Base-by-base conservation (phyloP, 1,140 invertebrate species). In the Mya arenaria region DNA sequence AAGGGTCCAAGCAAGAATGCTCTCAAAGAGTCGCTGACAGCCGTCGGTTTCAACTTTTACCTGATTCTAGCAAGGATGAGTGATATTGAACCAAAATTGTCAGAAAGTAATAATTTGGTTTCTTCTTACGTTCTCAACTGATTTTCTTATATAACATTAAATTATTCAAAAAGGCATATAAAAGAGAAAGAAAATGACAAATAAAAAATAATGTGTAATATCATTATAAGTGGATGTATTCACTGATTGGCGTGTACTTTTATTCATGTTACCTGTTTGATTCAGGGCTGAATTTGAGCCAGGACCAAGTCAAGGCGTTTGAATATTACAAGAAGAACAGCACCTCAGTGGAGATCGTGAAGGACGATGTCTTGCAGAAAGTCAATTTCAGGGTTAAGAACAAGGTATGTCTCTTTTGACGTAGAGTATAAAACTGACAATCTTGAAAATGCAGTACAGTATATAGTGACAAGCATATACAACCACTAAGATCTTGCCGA, bases 301-400 rank as follows among this genome's bases (percentile, higher is more conserved):
- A 87, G 25, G 90, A 91, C 28, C 90, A 91, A 44, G 60, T 81
- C 63, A 89, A 90, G 34, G 92, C 92, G 3, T 91, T 89, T 71
- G 91, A 92, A 8, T 92, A 91, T 85, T 93, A 91, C 86, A 91
- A 90, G 82, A 92, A 92, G 65, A 92, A 92, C 79, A 89, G 86
- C 8, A 85, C 89, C 56, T 93, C 92, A 25, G 91, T 93, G 65
- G 92, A 93, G 83, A 88, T 93, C 15, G 85, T 93, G 28, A 93
- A 93, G 81, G 92, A 92, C 62, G 91, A 91, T 37, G 82, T 91
- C 48, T 82, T 93, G 19, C 92, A 93, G 74, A 93, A 93, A 83
- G 88, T 92, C 30, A 90, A 93, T 82, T 93, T 93, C 84, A 73
- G 91, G 58, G 91, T 93, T 4, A 92, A 91, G 82, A 92, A 93